Evolutionary conservation across 2,797 vertebrate genomes (phyloP).

Genomic region (Mormyrops boulengeri): DNA sequence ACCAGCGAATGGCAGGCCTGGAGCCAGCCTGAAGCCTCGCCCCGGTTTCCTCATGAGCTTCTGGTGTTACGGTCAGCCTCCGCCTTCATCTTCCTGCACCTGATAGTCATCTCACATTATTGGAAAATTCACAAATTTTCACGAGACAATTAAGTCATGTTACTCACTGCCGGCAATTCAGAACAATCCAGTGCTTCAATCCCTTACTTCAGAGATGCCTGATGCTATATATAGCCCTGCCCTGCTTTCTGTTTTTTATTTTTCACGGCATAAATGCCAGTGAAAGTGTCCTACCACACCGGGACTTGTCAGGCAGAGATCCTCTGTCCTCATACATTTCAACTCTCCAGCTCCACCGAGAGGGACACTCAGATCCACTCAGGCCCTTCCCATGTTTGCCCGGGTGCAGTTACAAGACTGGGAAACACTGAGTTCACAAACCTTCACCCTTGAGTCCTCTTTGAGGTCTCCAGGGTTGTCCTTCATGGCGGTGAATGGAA

Average conservation of each 20-base stretch:
- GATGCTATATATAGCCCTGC: background rate
- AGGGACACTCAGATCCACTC: background rate
- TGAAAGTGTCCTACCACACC: background rate
- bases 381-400: background rate
- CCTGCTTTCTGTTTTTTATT: background rate
- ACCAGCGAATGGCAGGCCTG: conserved; percentile 49
- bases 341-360: background rate
- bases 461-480: background rate
- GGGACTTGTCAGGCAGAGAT: background rate
- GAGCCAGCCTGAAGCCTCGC: conserved; percentile 50
- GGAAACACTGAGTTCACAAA: background rate
- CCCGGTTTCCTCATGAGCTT: conserved; percentile 24
- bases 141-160: background rate
- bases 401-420: background rate
- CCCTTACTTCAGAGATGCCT: background rate
- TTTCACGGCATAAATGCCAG: background rate
- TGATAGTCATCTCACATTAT: conserved; percentile 20
- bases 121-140: conserved; percentile 5
- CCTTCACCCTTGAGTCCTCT: background rate
- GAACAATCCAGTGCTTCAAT: background rate
- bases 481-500: background rate
- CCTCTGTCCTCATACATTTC: background rate
- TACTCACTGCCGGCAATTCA: conserved; percentile 11
- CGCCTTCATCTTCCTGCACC: conserved; percentile 30
- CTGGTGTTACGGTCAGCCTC: conserved; percentile 39